Evolutionary conservation across 2,113 vertebrate genomes (phyloP).

Genomic region (Dasypus novemcinctus): DNA sequence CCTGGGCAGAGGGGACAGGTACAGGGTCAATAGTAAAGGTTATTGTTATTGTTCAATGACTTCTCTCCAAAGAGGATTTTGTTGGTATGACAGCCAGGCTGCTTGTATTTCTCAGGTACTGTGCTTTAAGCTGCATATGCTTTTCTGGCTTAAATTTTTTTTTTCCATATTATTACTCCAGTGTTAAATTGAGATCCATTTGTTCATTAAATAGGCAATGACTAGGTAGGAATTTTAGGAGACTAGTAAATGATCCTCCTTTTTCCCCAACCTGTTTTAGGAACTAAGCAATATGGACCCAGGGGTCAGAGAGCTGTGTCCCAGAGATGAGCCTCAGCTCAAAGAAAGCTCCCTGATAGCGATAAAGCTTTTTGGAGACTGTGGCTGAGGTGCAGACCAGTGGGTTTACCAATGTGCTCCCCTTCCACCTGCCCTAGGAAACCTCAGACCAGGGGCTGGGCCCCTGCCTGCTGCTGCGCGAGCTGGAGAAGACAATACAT

Average conservation of each 20-base stretch:
- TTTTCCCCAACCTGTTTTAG: neutral
- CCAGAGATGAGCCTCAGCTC: neutral
- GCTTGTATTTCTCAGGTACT: neutral
- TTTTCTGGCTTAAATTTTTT: neutral
- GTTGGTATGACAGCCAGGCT: neutral
- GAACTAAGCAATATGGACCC: neutral
- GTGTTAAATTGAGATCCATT: neutral
- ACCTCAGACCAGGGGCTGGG: neutral
- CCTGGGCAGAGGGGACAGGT: neutral
- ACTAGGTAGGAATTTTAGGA: conserved; percentile 18
- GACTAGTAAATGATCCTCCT: neutral
- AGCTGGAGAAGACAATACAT: neutral
- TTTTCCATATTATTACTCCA: neutral
- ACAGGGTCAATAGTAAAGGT: neutral
- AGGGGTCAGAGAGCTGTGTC: neutral
- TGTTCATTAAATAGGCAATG: conserved; percentile 9
- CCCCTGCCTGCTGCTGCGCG: neutral
- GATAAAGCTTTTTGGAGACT: conserved; percentile 12
- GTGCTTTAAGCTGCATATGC: neutral
- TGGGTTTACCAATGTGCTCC: neutral
- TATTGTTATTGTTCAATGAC: neutral
- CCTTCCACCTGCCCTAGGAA: neutral
- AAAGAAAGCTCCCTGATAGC: neutral
- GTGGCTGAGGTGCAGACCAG: neutral
- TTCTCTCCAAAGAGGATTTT: neutral